A percentile compares a stretch with the other conserved stretches of the same genome.
Evolutionary conservation across 2,797 vertebrate species (phyloP).

Genomic region (Trichosurus vulpecula): DNA sequence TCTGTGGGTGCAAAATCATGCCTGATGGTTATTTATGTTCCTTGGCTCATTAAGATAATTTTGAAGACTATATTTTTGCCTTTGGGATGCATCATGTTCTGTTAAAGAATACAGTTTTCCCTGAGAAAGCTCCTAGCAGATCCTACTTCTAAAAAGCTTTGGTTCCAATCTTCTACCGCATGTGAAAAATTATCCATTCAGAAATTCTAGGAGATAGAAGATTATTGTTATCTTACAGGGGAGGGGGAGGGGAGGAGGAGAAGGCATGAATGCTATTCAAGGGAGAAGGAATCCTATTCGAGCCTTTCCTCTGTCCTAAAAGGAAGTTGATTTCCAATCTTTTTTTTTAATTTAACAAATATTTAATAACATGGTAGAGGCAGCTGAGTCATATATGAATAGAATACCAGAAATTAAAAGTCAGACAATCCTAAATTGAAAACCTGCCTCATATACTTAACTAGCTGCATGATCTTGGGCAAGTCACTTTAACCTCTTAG

Average conservation of each 20-base stretch:
- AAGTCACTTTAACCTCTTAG: not conserved
- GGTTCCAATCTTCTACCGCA: not conserved
- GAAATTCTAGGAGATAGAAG: slow-evolving; percentile 44
- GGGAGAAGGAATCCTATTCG: not conserved
- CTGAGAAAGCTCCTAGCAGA: slow-evolving; percentile 35
- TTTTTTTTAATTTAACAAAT: slow-evolving; percentile 28
- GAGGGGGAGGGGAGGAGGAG: not conserved
- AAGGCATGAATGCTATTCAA: not conserved
- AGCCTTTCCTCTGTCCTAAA: not conserved
- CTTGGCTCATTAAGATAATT: slow-evolving; percentile 66
- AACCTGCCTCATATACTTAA: not conserved
- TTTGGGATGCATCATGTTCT: slow-evolving; percentile 53
- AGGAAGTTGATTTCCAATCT: not conserved
- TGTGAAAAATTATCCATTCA: slow-evolving; percentile 14
- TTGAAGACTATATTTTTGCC: slow-evolving; percentile 53
- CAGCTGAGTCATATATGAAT: not conserved
- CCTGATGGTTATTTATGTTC: slow-evolving; percentile 42
- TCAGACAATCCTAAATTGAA: not conserved
- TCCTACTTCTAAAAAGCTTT: slow-evolving; percentile 50
- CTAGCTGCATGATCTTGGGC: not conserved
- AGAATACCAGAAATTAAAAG: not conserved
- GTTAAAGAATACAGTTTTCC: slow-evolving; percentile 32
- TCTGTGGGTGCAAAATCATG: slow-evolving; percentile 45
- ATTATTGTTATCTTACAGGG: not conserved
- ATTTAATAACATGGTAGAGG: not conserved